Evolutionary conservation across 2,888 invertebrate species (phyloP), one percentile per base, ranked within the genome.

Genomic region (Drosophila neonasuta): DNA sequence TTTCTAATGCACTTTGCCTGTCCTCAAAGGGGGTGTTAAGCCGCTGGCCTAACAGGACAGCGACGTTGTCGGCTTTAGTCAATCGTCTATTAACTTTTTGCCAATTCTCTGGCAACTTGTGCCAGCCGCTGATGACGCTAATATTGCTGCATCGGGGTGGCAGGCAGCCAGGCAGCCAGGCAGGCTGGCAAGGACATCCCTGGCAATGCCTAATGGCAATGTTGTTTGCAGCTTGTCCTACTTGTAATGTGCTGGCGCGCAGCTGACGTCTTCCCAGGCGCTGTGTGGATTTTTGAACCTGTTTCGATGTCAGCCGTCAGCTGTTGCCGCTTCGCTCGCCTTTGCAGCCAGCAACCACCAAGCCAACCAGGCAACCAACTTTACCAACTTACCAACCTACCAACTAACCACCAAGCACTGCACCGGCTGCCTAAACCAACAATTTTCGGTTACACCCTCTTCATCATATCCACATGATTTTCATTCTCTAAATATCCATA

Each of bases 11-110:
- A 81, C 77, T 86, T 86, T 81, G 80, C 68, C 85, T 86, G 85
- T 81, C 68, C 70, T 24, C 61, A 4, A 65, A 77, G 80, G 85
- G 85, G 85, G 89, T 80, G 86, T 71, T 79, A 85, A 86, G 83
- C 67, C 81, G 57, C 72, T 74, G 68, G 54, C 70, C 63, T 41
- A 67, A 67, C 57, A 39, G 64, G 63, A 54, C 62, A 62, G 48
- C 59, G 77, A 49, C 59, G 80, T 68, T 70, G 87, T 75, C 84
- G 80, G 86, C 72, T 86, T 87, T 83, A 83, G 86, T 86, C 82
- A 87, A 87, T 79, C 77, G 85, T 80, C 90, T 88, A 89, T 89
- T 89, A 89, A 89, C 89, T 89, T 89, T 86, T 80, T 86, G 88
- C 81, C 80, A 77, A 68, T 55, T 68, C 68, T 56, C 57, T 34